These are phyloP conservation scores for Pseudanteris insignis DNA, from an alignment of 2,888 invertebrate genomes.

Conservation along the genomic window DNA sequence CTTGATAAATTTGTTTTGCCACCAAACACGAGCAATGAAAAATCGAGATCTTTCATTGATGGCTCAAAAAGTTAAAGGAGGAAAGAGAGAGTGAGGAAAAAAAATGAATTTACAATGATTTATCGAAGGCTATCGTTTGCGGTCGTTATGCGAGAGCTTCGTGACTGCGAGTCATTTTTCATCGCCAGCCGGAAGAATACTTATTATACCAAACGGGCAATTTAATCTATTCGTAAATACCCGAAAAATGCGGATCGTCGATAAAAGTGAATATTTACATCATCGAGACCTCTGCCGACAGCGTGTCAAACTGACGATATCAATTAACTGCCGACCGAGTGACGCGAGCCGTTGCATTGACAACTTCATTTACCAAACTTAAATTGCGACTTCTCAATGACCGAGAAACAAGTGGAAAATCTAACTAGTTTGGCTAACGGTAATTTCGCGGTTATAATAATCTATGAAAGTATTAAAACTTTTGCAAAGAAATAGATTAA, in stretches of 20 bases:
- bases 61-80: no score
- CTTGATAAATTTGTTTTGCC: no score
- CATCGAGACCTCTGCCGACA: constrained; percentile 14
- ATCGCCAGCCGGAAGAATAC: constrained; percentile 52
- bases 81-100: constrained; percentile 14
- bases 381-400: no score
- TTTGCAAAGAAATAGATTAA: no score
- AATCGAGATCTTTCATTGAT: no score
- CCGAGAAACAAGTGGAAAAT: no score
- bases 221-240: constrained; percentile 56
- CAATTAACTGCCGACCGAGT: constrained; percentile 13
- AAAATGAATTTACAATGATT: constrained; percentile 57
- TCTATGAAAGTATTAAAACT: no score
- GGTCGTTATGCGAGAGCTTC: constrained; percentile 52
- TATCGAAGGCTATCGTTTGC: constrained; percentile 55
- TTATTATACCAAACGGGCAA: constrained; percentile 51
- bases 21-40: no score
- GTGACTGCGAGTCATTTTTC: constrained; percentile 58
- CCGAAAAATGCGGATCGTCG: constrained; percentile 37
- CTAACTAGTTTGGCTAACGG: no score
- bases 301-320: constrained; percentile 21
- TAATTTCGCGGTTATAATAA: no score
- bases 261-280: constrained; percentile 42
- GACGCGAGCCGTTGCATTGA: constrained; percentile 10
- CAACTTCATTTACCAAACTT: constrained; percentile 15